Conservation (phyloP, 1,140 invertebrate species). For the Luehdorfia chinensis region DNA sequence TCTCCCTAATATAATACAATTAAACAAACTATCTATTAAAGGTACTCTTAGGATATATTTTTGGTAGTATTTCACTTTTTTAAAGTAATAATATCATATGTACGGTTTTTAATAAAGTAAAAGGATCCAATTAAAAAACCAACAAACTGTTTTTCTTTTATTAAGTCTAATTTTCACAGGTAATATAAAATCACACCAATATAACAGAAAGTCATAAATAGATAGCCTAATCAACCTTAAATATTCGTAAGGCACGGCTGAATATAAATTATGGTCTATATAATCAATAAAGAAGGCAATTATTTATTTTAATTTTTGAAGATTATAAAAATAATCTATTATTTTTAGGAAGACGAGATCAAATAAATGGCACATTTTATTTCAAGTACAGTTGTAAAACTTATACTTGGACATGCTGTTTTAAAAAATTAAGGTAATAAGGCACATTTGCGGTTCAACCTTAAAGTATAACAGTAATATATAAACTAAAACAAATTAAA, state of each 20-base stretch:
- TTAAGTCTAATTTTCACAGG: too few relatives aligned
- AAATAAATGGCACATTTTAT: slow-evolving; percentile 66
- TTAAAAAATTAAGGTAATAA: slow-evolving; percentile 25
- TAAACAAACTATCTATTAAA: too few relatives aligned
- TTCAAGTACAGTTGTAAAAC: too few relatives aligned
- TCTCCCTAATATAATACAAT: too few relatives aligned
- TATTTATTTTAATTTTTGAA: slow-evolving; percentile 20
- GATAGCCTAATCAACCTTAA: not conserved
- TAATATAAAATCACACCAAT: too few relatives aligned
- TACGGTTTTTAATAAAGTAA: too few relatives aligned
- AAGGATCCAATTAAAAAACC: too few relatives aligned
- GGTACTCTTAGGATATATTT: too few relatives aligned
- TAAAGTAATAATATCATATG: too few relatives aligned
- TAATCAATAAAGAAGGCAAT: slow-evolving; percentile 1
- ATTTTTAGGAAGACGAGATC: slow-evolving; percentile 64
- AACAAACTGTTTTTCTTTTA: too few relatives aligned
- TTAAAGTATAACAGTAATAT: slow-evolving; percentile 30
- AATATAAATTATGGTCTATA: not conserved
- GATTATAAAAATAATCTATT: slow-evolving; percentile 23
- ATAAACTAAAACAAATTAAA: slow-evolving; percentile 70
- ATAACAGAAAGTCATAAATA: too few relatives aligned
- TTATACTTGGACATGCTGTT: slow-evolving; percentile 11
- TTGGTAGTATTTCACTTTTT: too few relatives aligned
- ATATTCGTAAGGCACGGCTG: slow-evolving; percentile 3
- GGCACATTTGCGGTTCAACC: slow-evolving; percentile 27